A percentile compares a stretch with the other conserved stretches of the same genome.
Conservation (phyloP, 2,888 invertebrate species). For the Anorthoa munda region DNA sequence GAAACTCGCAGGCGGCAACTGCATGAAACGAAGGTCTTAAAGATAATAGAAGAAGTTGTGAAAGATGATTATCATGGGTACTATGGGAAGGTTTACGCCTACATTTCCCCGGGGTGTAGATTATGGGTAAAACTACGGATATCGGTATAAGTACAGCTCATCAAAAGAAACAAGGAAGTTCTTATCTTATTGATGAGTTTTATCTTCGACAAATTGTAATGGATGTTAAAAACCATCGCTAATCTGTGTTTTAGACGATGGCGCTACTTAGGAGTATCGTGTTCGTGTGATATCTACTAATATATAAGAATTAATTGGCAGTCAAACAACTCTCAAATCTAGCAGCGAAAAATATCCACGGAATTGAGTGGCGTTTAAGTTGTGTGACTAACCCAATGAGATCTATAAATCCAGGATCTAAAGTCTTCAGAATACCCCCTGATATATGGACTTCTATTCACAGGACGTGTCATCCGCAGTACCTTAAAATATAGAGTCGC, state of each 20-base stretch:
- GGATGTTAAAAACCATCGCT: no score
- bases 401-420: neutral
- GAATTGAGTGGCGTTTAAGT: neutral
- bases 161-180: neutral
- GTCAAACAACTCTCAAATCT: no score
- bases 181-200: neutral
- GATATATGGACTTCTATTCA: neutral
- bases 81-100: neutral
- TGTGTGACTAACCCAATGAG: neutral
- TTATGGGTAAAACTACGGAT: slow-evolving; percentile 1
- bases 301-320: neutral
- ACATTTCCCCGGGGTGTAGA: slow-evolving; percentile 18
- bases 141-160: neutral
- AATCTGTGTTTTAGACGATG: neutral
- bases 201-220: no score
- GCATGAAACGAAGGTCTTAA: neutral
- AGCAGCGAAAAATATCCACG: no score
- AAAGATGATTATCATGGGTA: neutral
- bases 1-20: neutral
- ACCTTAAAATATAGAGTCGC: slow-evolving; percentile 1
- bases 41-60: neutral
- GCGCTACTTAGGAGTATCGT: no score
- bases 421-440: neutral
- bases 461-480: no score
- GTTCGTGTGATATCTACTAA: neutral